Base-by-base conservation (phyloP, 2,888 invertebrate species). In the Eumacrocentrus americanus region DNA sequence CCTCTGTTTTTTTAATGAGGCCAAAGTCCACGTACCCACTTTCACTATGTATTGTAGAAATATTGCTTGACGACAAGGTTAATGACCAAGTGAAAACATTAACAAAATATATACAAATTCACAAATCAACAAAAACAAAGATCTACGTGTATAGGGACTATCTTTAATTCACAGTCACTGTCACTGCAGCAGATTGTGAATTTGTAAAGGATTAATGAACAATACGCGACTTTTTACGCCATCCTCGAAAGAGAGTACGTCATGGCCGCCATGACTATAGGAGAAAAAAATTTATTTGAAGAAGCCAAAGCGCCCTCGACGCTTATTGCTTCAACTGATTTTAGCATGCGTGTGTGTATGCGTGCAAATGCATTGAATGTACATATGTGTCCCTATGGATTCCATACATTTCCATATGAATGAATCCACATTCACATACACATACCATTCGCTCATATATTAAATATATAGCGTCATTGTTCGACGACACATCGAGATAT, bases 141-240 rank as follows among this genome's bases (percentile, higher is more conserved):
- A 47, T 47, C 6, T 42, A 48, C 22, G 11, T 23, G 23, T 52
- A 22, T 38, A 12, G 18, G 40, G 50, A 42, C 29, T 4, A 25
- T 14, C 25, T 16, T 18, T 38, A n/a, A 44, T 78, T 76, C 79
- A 79, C 78, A 77, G 77, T 79, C 77, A 79, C 79, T 78, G 79
- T 69, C 79, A 79, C 79, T 79, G 79, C 79, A 79, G 78, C 72
- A 78, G 78, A 79, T 73, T 73, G 78, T 79, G 79, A 78, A 76
- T 70, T 66, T 48, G 60, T 47, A 42, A 58, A 46, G 16, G 18
- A 37, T 55, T 46, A 12, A 40, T 22, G 14, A 25, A 25, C n/a
- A 22, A 37, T 25, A 14, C 5, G 22, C 22, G n/a, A 44, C 44
- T 18, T 44, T 22, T 11, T n/a, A 44, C 18, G 14, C 14, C 18